Conservation (phyloP, 2,797 vertebrate species). For the Sparidentex hasta region DNA sequence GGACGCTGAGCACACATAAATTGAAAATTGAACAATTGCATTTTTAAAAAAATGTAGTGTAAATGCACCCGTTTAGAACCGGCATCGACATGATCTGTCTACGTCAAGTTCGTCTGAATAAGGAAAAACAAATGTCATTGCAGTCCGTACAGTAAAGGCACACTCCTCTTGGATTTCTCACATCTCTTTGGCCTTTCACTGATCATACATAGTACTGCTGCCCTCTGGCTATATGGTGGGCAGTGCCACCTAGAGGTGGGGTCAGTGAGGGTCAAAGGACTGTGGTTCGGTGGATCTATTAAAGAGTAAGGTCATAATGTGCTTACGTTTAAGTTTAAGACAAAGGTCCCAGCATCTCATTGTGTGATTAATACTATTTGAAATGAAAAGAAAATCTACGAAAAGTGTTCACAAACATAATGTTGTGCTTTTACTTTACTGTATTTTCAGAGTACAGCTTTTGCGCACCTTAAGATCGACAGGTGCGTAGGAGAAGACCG, state of each 20-base stretch:
- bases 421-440: background rate
- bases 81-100: background rate
- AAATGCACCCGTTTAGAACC: conserved; percentile 1
- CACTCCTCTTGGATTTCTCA: background rate
- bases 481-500: too few relatives aligned
- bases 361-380: background rate
- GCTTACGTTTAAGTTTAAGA: background rate
- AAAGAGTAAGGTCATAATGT: background rate
- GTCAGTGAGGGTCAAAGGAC: conserved; percentile 67
- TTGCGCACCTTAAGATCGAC: too few relatives aligned
- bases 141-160: background rate
- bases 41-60: background rate
- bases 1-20: background rate
- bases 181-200: background rate
- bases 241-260: conserved; percentile 79
- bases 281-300: background rate
- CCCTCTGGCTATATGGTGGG: conserved; percentile 51
- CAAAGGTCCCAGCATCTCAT: background rate
- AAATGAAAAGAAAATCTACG: background rate
- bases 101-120: background rate
- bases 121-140: background rate
- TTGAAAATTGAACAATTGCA: background rate
- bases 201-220: background rate
- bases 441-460: too few relatives aligned
- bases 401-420: background rate